Evolutionary conservation across 2,113 vertebrate genomes (phyloP).

Genomic region (Boulengeromyrus knoepffleri): DNA sequence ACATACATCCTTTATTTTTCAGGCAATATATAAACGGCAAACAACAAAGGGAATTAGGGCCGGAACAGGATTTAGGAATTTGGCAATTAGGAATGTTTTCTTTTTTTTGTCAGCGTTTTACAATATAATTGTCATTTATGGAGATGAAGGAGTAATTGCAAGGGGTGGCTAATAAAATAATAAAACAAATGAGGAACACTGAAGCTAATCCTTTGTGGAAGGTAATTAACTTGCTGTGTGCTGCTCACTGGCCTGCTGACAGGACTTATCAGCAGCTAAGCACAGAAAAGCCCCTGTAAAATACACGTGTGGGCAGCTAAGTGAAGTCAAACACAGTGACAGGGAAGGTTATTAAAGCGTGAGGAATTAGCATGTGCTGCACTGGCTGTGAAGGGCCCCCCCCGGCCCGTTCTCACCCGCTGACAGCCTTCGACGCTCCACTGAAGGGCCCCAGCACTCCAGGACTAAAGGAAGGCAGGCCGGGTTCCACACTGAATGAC

Average conservation of each 20-base stretch:
- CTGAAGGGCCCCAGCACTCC: background rate
- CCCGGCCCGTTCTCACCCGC: background rate
- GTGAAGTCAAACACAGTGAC: slow-evolving; percentile 4
- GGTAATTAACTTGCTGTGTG: slow-evolving; percentile 21
- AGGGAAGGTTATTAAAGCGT: slow-evolving; percentile 20
- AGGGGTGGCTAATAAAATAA: slow-evolving; percentile 19
- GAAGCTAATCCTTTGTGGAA: slow-evolving; percentile 14
- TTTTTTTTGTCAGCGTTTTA: slow-evolving; percentile 5
- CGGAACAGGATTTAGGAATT: slow-evolving; percentile 22
- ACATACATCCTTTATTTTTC: slow-evolving; percentile 6
- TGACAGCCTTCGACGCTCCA: background rate
- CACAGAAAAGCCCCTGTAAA: slow-evolving; percentile 15
- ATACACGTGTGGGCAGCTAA: background rate
- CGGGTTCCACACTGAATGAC: background rate
- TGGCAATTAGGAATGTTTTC: slow-evolving; percentile 21
- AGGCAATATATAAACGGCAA: slow-evolving; percentile 4
- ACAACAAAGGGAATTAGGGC: slow-evolving; percentile 19
- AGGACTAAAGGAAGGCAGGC: background rate
- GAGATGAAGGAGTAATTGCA: slow-evolving; percentile 4
- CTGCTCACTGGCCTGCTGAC: background rate
- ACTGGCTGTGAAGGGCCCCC: background rate
- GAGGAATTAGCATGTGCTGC: background rate
- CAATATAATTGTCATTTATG: slow-evolving; percentile 20
- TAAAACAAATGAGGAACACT: slow-evolving; percentile 2
- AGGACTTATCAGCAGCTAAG: slow-evolving; percentile 3